Conservation (phyloP, 2,113 vertebrate species). For the Datnioides undecimradiatus region DNA sequence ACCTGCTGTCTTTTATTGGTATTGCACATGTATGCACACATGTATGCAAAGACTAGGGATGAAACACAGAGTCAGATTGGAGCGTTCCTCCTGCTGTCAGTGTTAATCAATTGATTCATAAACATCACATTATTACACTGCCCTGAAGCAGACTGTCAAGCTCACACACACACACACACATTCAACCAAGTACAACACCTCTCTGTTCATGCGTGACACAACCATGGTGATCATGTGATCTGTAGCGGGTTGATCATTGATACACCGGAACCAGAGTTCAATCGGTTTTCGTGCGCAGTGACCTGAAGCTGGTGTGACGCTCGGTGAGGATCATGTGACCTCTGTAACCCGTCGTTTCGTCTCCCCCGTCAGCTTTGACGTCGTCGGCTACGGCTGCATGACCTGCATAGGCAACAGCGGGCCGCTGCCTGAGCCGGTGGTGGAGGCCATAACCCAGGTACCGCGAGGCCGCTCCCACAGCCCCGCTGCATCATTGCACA, state of each 20-base stretch:
- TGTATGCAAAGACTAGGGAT: neutral
- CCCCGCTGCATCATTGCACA: neutral
- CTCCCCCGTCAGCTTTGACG: conserved; percentile 89
- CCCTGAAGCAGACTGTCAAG: neutral
- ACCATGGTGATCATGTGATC: neutral
- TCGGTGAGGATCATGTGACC: neutral
- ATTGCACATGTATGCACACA: neutral
- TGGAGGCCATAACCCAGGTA: conserved; percentile 95
- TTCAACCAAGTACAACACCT: neutral
- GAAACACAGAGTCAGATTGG: neutral
- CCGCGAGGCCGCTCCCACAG: neutral
- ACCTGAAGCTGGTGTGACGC: neutral
- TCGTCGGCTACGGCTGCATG: conserved; percentile 99
- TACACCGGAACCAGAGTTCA: too few species aligned
- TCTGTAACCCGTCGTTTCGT: neutral
- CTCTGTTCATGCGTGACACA: neutral
- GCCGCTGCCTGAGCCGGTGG: conserved; percentile 92
- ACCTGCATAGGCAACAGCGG: conserved; percentile 99
- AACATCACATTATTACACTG: neutral
- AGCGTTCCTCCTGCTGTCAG: neutral
- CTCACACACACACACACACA: too few species aligned
- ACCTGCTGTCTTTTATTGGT: neutral
- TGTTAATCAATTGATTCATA: neutral
- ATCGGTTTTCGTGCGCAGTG: neutral
- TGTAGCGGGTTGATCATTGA: neutral